Percentiles rank a stretch among this genome's conserved stretches.
phyloP scores from a whole-genome alignment of 1,140 invertebrate genomes.

The Glomeris maerens region DNA sequence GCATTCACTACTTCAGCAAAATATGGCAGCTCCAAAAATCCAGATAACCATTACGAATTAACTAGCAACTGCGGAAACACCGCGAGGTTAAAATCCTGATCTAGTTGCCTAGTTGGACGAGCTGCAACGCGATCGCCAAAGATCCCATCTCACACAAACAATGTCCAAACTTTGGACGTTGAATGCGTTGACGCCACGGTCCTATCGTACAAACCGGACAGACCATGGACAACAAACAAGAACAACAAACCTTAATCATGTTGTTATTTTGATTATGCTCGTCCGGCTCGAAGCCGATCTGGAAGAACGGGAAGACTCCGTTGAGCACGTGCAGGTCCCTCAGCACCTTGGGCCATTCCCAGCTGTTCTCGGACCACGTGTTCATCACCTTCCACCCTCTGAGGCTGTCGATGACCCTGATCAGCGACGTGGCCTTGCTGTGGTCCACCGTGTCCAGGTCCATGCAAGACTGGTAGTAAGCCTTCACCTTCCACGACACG shows the following conservation, averaged over 20 bases:
- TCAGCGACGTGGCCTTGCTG: not conserved
- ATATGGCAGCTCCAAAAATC: too few species aligned
- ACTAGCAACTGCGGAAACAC: too few species aligned
- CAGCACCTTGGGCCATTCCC: conserved; percentile 3
- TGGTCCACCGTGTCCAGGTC: conserved; percentile 2
- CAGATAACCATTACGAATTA: too few species aligned
- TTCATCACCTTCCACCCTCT: conserved; percentile 1
- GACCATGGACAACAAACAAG: not conserved
- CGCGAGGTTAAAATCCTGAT: too few species aligned
- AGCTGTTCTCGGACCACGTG: not conserved
- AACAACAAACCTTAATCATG: not conserved
- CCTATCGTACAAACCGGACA: not conserved
- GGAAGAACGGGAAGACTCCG: conserved; percentile 9
- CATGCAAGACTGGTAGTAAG: conserved; percentile 9
- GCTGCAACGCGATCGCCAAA: too few species aligned
- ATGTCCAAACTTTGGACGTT: too few species aligned
- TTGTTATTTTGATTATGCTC: not conserved
- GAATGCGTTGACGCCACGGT: too few species aligned
- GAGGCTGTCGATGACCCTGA: not conserved
- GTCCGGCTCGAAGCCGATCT: not conserved
- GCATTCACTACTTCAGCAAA: too few species aligned
- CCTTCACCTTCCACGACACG: conserved; percentile 8
- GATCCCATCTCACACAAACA: too few species aligned
- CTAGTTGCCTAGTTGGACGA: too few species aligned
- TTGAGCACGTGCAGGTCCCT: conserved; percentile 2